Evolutionary conservation across 2,113 vertebrate genomes (phyloP), one percentile per base, ranked within the genome.

Genomic region (Psephotus haematonotus): DNA sequence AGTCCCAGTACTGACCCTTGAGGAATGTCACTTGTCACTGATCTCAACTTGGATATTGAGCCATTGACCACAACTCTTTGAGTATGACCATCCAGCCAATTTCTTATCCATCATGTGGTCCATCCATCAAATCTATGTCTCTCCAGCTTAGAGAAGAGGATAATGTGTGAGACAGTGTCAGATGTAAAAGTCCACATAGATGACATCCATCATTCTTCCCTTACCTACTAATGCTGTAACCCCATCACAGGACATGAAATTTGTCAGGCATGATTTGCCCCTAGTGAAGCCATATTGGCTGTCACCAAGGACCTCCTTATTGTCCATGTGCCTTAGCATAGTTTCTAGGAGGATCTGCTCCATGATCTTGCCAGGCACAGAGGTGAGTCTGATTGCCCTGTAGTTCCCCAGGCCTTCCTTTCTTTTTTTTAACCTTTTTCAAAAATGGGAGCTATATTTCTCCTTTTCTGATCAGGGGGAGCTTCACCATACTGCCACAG

Each of bases 41-140:
- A 6, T 76, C 16, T 64, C 15, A 63, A 29, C 15, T 76, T 44
- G 27, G 35, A 82, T 35, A 24, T 63, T 35, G 53, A 55, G 15
- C 31, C 47, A 6, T 43, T 43, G 23, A 69, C 18, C 53, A 7
- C 41, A 92, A 25, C 3, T 1, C 27, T 75, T 47, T 13, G 31
- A 50, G 35, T 17, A 31, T 4, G 13, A 29, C 23, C 0, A 0
- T 69, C 22, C 63, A 43, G 43, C 29, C 41, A 44, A 15, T 76
- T 76, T 53, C 24, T 43, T 46, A 23, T 13, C 33, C 37, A 31
- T 35, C 33, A 13, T 20, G 11, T 52, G 19, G 16, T 59, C 19
- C 10, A 49, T 43, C 41, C 22, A 44, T 50, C 31, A 49, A 43
- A 69, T 69, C 22, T 49, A 44, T 29, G 35, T 70, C 31, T 63